Conservation (phyloP, 2,797 vertebrate genomes). For the Novumbra hubbsi region DNA sequence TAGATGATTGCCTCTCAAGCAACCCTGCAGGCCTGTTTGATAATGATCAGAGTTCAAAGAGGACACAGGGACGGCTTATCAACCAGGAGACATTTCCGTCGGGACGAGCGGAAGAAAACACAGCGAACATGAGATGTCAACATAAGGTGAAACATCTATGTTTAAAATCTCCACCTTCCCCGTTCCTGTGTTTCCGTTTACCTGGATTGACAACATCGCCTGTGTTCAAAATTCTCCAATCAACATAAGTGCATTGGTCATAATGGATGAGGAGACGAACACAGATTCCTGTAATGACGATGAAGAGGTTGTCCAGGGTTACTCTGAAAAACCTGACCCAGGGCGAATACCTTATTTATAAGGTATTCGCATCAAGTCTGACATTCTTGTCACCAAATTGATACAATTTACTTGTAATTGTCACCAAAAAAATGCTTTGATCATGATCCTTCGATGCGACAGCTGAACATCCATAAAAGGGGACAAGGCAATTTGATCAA, state of each 20-base stretch:
- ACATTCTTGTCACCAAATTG: neutral
- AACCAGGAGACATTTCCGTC: constrained; percentile 10
- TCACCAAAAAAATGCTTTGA: neutral
- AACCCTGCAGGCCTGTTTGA: constrained; percentile 45
- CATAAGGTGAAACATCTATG: constrained; percentile 10
- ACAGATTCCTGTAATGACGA: constrained; percentile 32
- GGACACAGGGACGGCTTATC: constrained; percentile 40
- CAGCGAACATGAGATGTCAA: neutral
- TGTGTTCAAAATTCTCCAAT: constrained; percentile 59
- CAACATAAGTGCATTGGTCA: constrained; percentile 55
- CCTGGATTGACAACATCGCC: constrained; percentile 34
- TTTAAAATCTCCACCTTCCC: constrained; percentile 19
- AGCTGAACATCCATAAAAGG: neutral
- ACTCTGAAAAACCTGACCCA: neutral
- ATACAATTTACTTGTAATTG: neutral
- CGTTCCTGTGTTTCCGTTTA: neutral
- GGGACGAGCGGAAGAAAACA: constrained; percentile 1
- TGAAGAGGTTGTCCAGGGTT: constrained; percentile 23
- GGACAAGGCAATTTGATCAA: constrained; percentile 4
- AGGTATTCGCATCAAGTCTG: neutral
- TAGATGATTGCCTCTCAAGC: constrained; percentile 46
- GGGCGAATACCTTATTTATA: too few species aligned
- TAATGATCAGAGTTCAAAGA: constrained; percentile 49
- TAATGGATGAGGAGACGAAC: constrained; percentile 38
- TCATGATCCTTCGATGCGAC: neutral